These are phyloP conservation scores for Oscheius sp. DNA, from an alignment of 2,888 invertebrate genomes.

Conservation along the genomic window DNA sequence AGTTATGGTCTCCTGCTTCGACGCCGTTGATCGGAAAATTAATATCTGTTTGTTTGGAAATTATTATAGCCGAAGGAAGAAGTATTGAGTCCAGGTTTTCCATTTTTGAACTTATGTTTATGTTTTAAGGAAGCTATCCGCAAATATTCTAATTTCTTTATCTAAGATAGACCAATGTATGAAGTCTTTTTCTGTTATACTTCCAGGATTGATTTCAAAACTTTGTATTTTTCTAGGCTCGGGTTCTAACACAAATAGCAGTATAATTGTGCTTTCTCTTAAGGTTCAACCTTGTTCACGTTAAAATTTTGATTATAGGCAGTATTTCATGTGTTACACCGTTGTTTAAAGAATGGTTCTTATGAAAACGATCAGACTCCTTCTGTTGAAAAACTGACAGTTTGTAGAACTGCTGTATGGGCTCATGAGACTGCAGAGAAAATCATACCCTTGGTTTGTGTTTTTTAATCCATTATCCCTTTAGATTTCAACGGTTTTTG, in stretches of 20 bases:
- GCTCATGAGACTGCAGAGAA: neutral
- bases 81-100: conserved; percentile 21
- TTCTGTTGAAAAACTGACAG: too few relatives aligned
- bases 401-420: neutral
- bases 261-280: neutral
- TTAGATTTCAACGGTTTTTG: neutral
- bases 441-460: conserved; percentile 5
- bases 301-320: neutral
- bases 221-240: neutral
- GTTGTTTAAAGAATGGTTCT: conserved; percentile 10
- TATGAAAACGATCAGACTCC: neutral
- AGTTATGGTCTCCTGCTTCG: neutral
- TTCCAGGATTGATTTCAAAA: conserved; percentile 12
- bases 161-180: neutral
- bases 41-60: conserved; percentile 23
- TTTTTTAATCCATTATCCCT: neutral
- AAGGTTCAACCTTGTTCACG: neutral
- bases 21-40: conserved; percentile 20
- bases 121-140: neutral
- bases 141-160: neutral
- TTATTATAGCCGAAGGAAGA: neutral
- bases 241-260: neutral
- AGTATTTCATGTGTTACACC: neutral
- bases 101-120: neutral
- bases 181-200: conserved; percentile 1